Evolutionary conservation across 2,888 invertebrate genomes (phyloP).

Genomic region (Ichneumoninae sp.): DNA sequence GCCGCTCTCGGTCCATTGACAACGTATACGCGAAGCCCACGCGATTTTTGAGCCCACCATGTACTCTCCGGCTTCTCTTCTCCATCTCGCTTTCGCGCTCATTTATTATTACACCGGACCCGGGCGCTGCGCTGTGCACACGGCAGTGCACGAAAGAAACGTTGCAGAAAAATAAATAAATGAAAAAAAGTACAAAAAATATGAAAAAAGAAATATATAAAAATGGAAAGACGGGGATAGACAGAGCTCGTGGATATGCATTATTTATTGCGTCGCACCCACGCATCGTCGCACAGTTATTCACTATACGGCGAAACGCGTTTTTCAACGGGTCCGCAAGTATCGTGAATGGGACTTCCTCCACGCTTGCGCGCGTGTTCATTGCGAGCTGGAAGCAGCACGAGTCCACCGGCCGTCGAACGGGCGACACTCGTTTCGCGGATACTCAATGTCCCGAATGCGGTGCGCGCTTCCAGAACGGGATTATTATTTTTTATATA

Average conservation of each 20-base stretch:
- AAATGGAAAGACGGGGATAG: constrained; percentile 12
- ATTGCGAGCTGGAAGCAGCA: constrained; percentile 25
- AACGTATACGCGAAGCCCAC: constrained; percentile 59
- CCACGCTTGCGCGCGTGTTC: constrained; percentile 44
- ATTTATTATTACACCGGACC: constrained; percentile 9
- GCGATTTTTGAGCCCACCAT: constrained; percentile 57
- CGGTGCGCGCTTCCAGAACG: constrained; percentile 55
- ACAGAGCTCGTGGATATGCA: constrained; percentile 60
- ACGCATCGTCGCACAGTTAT: constrained; percentile 71
- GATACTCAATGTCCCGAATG: constrained; percentile 21
- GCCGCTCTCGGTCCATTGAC: constrained; percentile 60
- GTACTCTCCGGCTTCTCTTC: constrained; percentile 19
- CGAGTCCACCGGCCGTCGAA: constrained; percentile 30
- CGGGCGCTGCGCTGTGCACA: constrained; percentile 54
- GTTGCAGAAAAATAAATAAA: constrained; percentile 9
- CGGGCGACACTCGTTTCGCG: constrained; percentile 33
- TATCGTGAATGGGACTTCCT: constrained; percentile 66
- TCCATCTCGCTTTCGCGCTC: constrained; percentile 5
- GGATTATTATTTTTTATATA: not conserved
- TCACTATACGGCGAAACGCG: constrained; percentile 69
- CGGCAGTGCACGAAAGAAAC: constrained; percentile 28
- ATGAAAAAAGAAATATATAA: not conserved
- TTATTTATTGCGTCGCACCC: constrained; percentile 71
- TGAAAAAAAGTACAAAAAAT: constrained; percentile 5
- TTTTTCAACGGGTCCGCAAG: constrained; percentile 52